These are phyloP conservation scores for Syngnathus acus DNA, from an alignment of 2,797 vertebrate species.

Conservation along the genomic window DNA sequence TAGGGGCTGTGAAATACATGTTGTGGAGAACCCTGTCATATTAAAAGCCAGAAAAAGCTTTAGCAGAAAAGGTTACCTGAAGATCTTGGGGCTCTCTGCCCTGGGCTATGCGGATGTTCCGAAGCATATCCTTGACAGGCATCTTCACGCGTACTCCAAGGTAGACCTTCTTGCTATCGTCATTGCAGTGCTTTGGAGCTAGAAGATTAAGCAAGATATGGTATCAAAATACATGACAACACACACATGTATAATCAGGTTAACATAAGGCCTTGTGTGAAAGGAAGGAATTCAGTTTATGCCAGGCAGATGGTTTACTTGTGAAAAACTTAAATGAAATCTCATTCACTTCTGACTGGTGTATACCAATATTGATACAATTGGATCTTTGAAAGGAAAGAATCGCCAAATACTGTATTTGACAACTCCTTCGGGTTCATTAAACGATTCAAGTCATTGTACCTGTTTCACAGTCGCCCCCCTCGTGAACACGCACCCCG, in stretches of 20 bases:
- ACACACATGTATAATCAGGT: neutral
- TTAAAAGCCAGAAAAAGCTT: neutral
- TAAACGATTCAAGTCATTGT: neutral
- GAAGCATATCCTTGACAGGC: constrained; percentile 79
- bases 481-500: constrained; percentile 1
- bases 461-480: constrained; percentile 15
- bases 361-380: neutral
- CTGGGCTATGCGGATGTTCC: constrained; percentile 67
- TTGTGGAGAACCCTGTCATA: neutral
- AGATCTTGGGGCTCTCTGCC: constrained; percentile 50
- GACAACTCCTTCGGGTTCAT: neutral
- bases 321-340: too few species aligned
- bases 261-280: neutral
- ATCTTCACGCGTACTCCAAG: constrained; percentile 80
- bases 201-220: neutral
- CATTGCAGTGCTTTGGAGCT: constrained; percentile 45
- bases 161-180: constrained; percentile 65
- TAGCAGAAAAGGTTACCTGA: constrained; percentile 53
- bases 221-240: neutral
- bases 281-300: neutral
- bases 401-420: neutral
- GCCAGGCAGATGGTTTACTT: too few species aligned
- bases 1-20: too few species aligned
- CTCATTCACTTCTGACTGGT: neutral
- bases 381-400: neutral